Conservation (phyloP, 1,140 invertebrate species). For the Drosophila sp. region DNA sequence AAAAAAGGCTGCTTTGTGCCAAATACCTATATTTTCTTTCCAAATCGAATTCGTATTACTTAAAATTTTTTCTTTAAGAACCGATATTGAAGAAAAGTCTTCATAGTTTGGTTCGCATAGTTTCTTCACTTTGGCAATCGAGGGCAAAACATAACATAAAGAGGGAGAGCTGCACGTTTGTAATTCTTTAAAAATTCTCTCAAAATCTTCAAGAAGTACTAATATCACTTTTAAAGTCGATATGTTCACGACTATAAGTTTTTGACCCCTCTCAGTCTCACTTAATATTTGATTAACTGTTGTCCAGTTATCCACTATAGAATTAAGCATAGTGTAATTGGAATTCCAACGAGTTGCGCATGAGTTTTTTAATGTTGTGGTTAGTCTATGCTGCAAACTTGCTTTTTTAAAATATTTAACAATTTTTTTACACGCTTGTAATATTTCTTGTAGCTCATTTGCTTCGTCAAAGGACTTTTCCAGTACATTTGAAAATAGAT, state of each 20-base stretch:
- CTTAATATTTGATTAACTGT: conserved; percentile 27
- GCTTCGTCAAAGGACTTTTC: conserved; percentile 20
- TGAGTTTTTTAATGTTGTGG: conserved; percentile 29
- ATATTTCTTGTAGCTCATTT: conserved; percentile 10
- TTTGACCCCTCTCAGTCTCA: conserved; percentile 13
- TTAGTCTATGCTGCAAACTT: conserved; percentile 32
- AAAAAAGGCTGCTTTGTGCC: conserved; percentile 6
- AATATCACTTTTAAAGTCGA: background rate
- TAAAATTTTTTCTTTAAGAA: conserved; percentile 5
- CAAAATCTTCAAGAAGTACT: too few relatives aligned
- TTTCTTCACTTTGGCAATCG: background rate
- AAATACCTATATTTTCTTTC: background rate
- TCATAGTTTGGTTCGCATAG: background rate
- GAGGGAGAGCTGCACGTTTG: too few relatives aligned
- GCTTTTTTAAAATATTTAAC: conserved; percentile 34
- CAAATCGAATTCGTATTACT: background rate
- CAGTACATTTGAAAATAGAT: conserved; percentile 28
- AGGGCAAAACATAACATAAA: too few relatives aligned
- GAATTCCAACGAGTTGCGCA: conserved; percentile 38
- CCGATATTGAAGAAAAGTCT: background rate
- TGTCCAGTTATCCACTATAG: conserved; percentile 36
- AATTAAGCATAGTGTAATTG: conserved; percentile 31
- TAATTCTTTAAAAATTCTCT: too few relatives aligned
- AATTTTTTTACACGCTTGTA: conserved; percentile 23
- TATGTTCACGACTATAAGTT: too few relatives aligned